Conservation (phyloP, 2,113 vertebrate genomes). For the Poeciliopsis prolifica region DNA sequence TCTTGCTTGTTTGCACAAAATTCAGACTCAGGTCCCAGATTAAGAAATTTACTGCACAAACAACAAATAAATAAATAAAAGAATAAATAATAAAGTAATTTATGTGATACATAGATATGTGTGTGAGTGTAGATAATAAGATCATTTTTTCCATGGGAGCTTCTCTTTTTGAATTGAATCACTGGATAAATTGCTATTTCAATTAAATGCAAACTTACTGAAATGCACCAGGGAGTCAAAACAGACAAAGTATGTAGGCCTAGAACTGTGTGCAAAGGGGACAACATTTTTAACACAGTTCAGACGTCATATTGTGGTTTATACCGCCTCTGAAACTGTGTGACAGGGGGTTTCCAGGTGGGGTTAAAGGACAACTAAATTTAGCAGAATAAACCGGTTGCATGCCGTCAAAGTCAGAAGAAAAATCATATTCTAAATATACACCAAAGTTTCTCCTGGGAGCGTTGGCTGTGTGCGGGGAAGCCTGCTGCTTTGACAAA, state of each 20-base stretch:
- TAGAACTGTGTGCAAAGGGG: background rate
- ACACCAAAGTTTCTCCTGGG: slow-evolving; percentile 20
- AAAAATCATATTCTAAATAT: slow-evolving; percentile 3
- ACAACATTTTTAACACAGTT: slow-evolving; percentile 3
- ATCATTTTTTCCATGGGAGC: background rate
- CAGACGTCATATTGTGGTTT: slow-evolving; percentile 15
- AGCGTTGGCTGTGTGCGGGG: slow-evolving; percentile 8
- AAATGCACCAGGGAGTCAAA: too few relatives aligned
- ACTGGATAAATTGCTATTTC: background rate
- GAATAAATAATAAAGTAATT: too few relatives aligned
- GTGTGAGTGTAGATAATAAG: too few relatives aligned
- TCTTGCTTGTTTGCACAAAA: too few relatives aligned
- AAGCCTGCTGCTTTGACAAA: slow-evolving; percentile 40
- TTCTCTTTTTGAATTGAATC: background rate
- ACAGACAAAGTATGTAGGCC: background rate
- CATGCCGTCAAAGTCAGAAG: slow-evolving; percentile 17
- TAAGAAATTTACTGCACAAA: too few relatives aligned
- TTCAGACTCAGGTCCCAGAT: too few relatives aligned
- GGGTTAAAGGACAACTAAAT: slow-evolving; percentile 27
- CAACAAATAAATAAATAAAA: too few relatives aligned
- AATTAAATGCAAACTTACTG: too few relatives aligned
- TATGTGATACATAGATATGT: too few relatives aligned
- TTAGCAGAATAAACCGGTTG: slow-evolving; percentile 13
- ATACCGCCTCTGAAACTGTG: slow-evolving; percentile 13
- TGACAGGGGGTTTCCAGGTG: slow-evolving; percentile 27